Evolutionary conservation across 1,140 invertebrate genomes (phyloP).

Genomic region (Pseudomyrmex cubaensis): DNA sequence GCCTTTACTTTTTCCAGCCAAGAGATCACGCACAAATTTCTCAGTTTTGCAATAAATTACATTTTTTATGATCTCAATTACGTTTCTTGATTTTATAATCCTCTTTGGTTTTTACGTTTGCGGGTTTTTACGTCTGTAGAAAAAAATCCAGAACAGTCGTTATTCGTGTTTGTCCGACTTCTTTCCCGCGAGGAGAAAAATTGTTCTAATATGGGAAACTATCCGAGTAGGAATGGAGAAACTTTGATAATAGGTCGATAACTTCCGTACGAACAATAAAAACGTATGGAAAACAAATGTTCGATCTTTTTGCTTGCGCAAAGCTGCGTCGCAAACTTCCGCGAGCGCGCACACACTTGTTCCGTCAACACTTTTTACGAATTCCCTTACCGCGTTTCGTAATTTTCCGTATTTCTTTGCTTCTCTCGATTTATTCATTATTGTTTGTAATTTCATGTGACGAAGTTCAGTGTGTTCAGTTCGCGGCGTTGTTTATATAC

Average conservation of each 20-base stretch:
- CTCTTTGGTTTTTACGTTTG: neutral
- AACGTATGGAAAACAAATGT: conserved; percentile 48
- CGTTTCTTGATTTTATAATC: neutral
- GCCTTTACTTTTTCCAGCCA: neutral
- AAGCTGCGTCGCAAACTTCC: conserved; percentile 23
- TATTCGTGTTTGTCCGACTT: neutral
- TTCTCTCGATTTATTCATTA: neutral
- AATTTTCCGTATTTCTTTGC: conserved; percentile 28
- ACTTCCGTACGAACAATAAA: conserved; percentile 6
- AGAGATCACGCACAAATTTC: neutral
- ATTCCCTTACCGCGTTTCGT: conserved; percentile 35
- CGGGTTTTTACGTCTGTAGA: conserved; percentile 3
- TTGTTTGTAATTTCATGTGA: neutral
- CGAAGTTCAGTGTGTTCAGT: neutral
- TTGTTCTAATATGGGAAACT: conserved; percentile 14
- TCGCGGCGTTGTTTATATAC: neutral
- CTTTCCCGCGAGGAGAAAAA: neutral
- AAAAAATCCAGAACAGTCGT: neutral
- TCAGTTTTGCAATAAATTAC: too few species aligned
- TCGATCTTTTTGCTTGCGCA: conserved; percentile 19
- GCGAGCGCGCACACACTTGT: neutral
- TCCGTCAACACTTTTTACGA: conserved; percentile 46
- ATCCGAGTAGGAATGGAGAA: conserved; percentile 27
- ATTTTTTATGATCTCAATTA: too few species aligned
- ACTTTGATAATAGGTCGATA: conserved; percentile 51